These are phyloP conservation scores for Myotis vivesi DNA, from an alignment of 2,797 vertebrate species.

Conservation along the genomic window DNA sequence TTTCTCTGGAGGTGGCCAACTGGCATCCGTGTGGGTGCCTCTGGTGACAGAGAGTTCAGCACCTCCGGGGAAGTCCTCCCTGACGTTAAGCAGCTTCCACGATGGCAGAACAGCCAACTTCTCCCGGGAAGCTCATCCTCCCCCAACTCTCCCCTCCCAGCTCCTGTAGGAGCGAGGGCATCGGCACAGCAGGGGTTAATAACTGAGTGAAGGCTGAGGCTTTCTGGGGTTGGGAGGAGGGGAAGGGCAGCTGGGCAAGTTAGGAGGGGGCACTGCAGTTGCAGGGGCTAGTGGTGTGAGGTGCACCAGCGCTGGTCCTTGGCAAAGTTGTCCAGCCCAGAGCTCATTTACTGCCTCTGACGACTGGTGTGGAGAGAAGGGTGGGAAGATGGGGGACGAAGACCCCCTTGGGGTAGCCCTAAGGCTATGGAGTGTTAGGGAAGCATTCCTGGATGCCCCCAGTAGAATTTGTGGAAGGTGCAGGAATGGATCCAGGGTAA, in stretches of 20 bases:
- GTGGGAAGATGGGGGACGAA: neutral
- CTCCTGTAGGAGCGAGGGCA: conserved; percentile 9
- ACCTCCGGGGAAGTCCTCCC: neutral
- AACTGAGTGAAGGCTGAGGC: neutral
- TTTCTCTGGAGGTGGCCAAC: conserved; percentile 12
- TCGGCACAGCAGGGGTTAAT: conserved; percentile 51
- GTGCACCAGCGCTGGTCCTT: neutral
- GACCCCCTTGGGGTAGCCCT: neutral
- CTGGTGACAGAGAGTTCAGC: neutral
- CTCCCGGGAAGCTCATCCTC: neutral
- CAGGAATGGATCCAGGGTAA: neutral
- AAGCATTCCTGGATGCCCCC: neutral
- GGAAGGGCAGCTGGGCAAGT: neutral
- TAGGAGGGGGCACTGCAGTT: neutral
- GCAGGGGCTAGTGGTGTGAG: neutral
- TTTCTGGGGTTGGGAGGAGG: conserved; percentile 6
- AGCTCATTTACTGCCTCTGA: neutral
- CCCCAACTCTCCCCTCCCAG: neutral
- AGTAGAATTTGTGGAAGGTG: neutral
- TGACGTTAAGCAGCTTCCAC: neutral
- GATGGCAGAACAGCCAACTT: neutral
- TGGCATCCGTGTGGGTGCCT: neutral
- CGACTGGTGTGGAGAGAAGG: neutral
- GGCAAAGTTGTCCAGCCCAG: conserved; percentile 29
- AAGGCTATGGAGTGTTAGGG: neutral